Conservation (phyloP, 2,797 vertebrate species). For the Crax fasciolata region DNA sequence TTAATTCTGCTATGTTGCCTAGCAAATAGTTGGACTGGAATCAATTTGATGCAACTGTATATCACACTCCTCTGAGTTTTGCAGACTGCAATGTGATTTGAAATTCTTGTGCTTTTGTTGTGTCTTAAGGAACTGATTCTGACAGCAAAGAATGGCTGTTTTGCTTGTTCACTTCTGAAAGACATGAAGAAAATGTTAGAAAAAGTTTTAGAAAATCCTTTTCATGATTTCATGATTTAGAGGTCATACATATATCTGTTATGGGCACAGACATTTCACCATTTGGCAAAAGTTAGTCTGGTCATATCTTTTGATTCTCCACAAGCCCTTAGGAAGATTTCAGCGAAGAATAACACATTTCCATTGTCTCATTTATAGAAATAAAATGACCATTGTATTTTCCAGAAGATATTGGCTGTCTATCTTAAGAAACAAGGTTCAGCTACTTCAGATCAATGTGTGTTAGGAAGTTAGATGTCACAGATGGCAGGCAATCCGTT, state of each 20-base stretch:
- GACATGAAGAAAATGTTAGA: neutral
- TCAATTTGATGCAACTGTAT: neutral
- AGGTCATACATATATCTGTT: neutral
- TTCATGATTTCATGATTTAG: neutral
- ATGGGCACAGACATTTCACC: neutral
- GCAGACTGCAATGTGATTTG: neutral
- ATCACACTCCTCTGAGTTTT: neutral
- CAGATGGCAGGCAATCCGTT: slow-evolving; percentile 59
- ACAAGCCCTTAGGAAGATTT: neutral
- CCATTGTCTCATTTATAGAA: neutral
- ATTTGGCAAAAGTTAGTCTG: neutral
- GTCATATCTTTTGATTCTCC: neutral
- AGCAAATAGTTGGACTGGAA: neutral
- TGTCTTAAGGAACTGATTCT: neutral
- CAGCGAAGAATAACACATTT: neutral
- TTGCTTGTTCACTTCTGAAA: neutral
- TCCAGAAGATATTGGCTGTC: neutral
- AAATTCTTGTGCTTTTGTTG: neutral
- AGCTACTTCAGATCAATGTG: neutral
- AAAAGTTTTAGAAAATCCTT: neutral
- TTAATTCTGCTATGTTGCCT: neutral
- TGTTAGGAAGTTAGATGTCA: slow-evolving; percentile 44
- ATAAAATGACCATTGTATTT: neutral
- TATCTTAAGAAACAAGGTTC: neutral
- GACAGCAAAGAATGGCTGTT: neutral